Evolutionary conservation across 2,797 vertebrate genomes (phyloP), one percentile per base, ranked within the genome.

Genomic region (Nasua narica): DNA sequence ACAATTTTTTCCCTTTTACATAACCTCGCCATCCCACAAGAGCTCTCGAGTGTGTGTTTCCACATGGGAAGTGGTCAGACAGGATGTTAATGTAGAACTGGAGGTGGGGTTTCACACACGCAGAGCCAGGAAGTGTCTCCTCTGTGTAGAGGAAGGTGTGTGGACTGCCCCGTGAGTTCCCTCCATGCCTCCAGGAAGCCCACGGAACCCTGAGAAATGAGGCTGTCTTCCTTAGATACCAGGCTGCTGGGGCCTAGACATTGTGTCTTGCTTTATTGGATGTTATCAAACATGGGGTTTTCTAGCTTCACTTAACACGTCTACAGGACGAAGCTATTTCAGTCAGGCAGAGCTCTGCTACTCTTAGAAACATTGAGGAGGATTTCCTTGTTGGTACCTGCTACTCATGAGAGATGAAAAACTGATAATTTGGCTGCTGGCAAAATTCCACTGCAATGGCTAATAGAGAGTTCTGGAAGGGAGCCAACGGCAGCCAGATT

Each of bases 371-470:
- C 37, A 40, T 4, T 1, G 5, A 88, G 69, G 46, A 94, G 81
- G 79, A 76, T 40, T 60, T 84, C 90, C 81, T 83, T 79, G 56
- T 50, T 72, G 88, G 29, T 96, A 72, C 74, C 60, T 90, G n/a
- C 69, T 93, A 86, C 5, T 79, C 78, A n/a, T 86, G 83, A 87
- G 96, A 97, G 95, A 96, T 83, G 79, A 56, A 97, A 94, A 87
- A 81, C 76, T 78, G 56, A 60, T 85, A 92, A 97, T 96, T 96
- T 97, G 89, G 23, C 78, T 98, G 96, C 94, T 98, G 93, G 74
- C 79, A 86, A 23, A 81, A 58, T 98, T 97, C 95, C 65, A 69
- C 77, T 67, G 88, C 93, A 88, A 91, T 37, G 76, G 89, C 92
- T 98, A 97, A 93, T 76, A 95, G 92, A 96, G 0, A 91, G 60